Percentiles rank a stretch among this genome's conserved stretches.
Evolutionary conservation across 1,140 invertebrate genomes (phyloP).

Genomic region (Trichogramma pretiosum): DNA sequence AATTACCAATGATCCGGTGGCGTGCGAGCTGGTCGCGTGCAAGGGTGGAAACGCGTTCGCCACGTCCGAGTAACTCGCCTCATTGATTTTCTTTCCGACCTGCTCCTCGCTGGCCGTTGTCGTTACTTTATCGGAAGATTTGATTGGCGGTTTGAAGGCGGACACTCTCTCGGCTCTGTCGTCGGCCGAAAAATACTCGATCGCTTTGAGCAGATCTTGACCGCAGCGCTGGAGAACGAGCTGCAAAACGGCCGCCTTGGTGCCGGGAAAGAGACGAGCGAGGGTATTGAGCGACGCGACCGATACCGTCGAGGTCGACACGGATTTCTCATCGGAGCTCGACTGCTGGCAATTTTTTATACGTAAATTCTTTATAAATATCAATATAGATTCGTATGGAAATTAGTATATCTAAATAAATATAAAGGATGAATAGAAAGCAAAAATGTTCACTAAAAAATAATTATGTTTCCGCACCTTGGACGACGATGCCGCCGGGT

Average conservation of each 20-base stretch:
- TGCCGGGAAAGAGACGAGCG: slow-evolving; percentile 74
- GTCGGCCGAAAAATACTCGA: slow-evolving; percentile 56
- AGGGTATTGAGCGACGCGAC: slow-evolving; percentile 74
- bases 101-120: no score
- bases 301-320: slow-evolving; percentile 31
- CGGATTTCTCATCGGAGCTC: not conserved
- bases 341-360: no score
- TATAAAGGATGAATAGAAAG: no score
- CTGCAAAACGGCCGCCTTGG: slow-evolving; percentile 79
- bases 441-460: no score
- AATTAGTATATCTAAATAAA: no score
- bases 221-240: slow-evolving; percentile 77
- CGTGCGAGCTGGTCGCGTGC: slow-evolving; percentile 28
- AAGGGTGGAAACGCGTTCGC: slow-evolving; percentile 26
- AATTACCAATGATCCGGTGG: slow-evolving; percentile 22
- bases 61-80: slow-evolving; percentile 1
- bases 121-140: no score
- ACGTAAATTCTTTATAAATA: no score
- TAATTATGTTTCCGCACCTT: no score
- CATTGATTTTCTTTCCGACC: no score
- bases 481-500: no score
- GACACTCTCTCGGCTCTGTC: slow-evolving; percentile 6
- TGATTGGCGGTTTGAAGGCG: not conserved
- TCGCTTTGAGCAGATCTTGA: slow-evolving; percentile 73
- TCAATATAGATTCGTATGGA: no score